Evolutionary conservation across 2,113 vertebrate genomes (phyloP), one percentile per base, ranked within the genome.

Genomic region (Mormyrus lacerda): DNA sequence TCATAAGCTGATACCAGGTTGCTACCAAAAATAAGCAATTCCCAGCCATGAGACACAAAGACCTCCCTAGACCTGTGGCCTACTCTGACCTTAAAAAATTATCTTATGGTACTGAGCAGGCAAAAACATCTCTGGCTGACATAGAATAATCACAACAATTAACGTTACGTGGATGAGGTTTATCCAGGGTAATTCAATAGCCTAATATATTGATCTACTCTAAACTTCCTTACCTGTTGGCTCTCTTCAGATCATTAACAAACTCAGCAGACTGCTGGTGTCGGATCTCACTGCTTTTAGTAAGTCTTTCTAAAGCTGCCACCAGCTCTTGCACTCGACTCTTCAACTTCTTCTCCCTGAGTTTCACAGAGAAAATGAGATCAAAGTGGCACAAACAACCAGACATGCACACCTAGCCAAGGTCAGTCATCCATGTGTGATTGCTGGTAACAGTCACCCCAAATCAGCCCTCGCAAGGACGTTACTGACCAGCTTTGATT

Each of bases 261-360:
- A 97, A 97, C 92, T 97, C 97, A 0, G 97, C 96, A 0, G 96
- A 97, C 61, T 98, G 97, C 93, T 97, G 97, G 91, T 98, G 96
- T 88, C 97, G 93, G 90, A 97, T 95, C 92, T 98, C 97, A 44
- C 97, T 97, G 95, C 96, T 97, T 91, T 97, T 97, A 0, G 96
- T 97, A 51, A 98, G 96, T 92, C 96, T 95, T 89, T 98, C 97
- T 92, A 98, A 90, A 58, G 97, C 97, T 45, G 94, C 95, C 88
- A 97, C 96, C 89, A 98, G 89, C 90, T 98, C 97, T 86, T 98
- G 97, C 39, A 97, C 97, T 92, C 97, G 94, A 87, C 93, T 91
- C 90, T 97, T 98, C 90, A 97, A 88, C 88, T 97, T 97, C 95
- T 97, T 97, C 93, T 98, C 97, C 89, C 97, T 98, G 89, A 15